These are phyloP conservation scores for Trypoxylus dichotomus DNA, from an alignment of 1,140 invertebrate species.

Conservation along the genomic window DNA sequence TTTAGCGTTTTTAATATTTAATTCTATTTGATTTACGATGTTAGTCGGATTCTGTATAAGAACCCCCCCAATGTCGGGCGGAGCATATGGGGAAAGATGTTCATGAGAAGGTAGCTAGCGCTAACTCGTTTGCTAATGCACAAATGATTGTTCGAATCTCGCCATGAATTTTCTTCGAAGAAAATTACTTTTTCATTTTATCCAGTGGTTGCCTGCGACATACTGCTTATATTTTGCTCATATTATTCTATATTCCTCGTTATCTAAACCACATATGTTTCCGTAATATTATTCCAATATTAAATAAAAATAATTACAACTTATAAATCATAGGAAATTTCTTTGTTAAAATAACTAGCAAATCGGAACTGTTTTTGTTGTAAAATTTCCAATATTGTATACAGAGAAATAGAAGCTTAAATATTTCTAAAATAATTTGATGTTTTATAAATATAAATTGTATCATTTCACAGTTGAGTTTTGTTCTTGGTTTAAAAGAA, in stretches of 20 bases:
- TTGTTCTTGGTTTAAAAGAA: too few species aligned
- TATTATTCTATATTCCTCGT: not conserved
- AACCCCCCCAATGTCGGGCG: conserved; percentile 37
- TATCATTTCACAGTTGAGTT: too few species aligned
- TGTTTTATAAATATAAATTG: too few species aligned
- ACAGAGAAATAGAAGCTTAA: too few species aligned
- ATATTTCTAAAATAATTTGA: too few species aligned
- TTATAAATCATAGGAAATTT: too few species aligned
- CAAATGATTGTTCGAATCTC: conserved; percentile 48
- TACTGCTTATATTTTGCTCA: not conserved
- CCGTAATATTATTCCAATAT: not conserved
- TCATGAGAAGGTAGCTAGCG: conserved; percentile 45
- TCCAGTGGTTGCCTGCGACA: conserved; percentile 44
- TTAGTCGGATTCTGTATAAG: conserved; percentile 46
- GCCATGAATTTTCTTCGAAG: conserved; percentile 52
- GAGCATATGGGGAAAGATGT: conserved; percentile 33
- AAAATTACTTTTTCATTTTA: conserved; percentile 54
- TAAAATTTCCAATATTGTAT: too few species aligned
- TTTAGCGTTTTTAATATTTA: conserved; percentile 55
- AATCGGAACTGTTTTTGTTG: too few species aligned
- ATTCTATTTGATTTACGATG: conserved; percentile 55
- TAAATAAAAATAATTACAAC: too few species aligned
- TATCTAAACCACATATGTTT: not conserved
- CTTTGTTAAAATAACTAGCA: too few species aligned
- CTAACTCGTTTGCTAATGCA: conserved; percentile 51